phyloP scores from a whole-genome alignment of 2,797 vertebrate species.

The Crocidura indochinensis region DNA sequence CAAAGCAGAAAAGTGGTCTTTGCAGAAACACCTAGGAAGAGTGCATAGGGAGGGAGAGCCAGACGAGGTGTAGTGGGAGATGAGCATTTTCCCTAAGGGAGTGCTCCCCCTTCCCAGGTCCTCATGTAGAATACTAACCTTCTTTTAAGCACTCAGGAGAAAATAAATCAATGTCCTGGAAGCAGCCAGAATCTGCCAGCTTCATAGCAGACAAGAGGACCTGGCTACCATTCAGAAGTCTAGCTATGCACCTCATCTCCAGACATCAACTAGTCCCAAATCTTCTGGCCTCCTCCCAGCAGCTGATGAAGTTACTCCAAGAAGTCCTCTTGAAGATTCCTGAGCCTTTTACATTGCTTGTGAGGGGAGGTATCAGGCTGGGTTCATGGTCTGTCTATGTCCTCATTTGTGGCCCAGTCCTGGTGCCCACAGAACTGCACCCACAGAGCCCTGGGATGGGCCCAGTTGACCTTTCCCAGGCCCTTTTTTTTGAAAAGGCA shows the following conservation, averaged over 20 bases:
- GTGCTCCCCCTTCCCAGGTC: not conserved
- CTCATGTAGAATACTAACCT: too few species aligned
- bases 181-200: not conserved
- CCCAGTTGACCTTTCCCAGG: not conserved
- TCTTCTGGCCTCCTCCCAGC: not conserved
- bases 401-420: not conserved
- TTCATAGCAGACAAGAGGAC: not conserved
- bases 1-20: not conserved
- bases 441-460: not conserved
- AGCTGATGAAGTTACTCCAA: not conserved
- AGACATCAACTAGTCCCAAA: too few species aligned
- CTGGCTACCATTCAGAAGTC: too few species aligned
- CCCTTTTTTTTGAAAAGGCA: slow-evolving; percentile 22
- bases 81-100: not conserved
- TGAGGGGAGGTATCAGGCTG: not conserved
- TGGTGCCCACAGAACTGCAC: not conserved
- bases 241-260: not conserved
- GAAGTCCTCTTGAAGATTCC: not conserved
- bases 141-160: too few species aligned
- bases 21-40: not conserved
- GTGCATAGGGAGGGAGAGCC: not conserved
- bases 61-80: not conserved
- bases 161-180: too few species aligned
- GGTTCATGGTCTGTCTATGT: accelerated
- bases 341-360: not conserved